phyloP scores from a whole-genome alignment of 1,140 invertebrate species.

The Protaetia brevitarsis region DNA sequence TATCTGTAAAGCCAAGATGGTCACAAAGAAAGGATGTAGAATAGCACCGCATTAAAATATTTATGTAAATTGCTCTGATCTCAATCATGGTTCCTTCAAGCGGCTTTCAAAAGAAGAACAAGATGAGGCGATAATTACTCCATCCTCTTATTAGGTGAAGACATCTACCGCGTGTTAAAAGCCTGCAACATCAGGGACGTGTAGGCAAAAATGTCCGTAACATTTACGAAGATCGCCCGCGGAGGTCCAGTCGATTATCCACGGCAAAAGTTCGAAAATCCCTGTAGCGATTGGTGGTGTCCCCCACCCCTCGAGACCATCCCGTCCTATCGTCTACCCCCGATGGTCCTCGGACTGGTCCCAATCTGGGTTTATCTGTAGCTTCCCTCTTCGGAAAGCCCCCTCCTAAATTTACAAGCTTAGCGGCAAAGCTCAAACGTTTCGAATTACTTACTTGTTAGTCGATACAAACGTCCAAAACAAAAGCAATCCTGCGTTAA shows the following conservation, averaged over 20 bases:
- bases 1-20: no score
- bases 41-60: no score
- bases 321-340: constrained; percentile 36
- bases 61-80: no score
- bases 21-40: no score
- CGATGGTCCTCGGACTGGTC: constrained; percentile 35
- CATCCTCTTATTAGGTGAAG: background rate
- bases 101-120: background rate
- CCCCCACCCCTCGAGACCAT: constrained; percentile 25
- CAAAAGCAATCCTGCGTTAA: constrained; percentile 12
- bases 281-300: constrained; percentile 34
- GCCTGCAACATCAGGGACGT: background rate
- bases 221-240: constrained; percentile 8
- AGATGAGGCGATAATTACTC: background rate
- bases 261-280: constrained; percentile 38
- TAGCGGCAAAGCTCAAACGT: constrained; percentile 34
- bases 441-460: constrained; percentile 21
- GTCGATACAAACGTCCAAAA: constrained; percentile 19
- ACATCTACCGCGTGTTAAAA: background rate
- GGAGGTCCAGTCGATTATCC: constrained; percentile 22
- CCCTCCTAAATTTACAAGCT: constrained; percentile 19
- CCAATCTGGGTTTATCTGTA: constrained; percentile 33
- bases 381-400: constrained; percentile 12
- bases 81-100: background rate
- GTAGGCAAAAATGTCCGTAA: constrained; percentile 3